These are phyloP conservation scores for Lamproptera curius DNA, from an alignment of 2,888 invertebrate species.

Conservation along the genomic window DNA sequence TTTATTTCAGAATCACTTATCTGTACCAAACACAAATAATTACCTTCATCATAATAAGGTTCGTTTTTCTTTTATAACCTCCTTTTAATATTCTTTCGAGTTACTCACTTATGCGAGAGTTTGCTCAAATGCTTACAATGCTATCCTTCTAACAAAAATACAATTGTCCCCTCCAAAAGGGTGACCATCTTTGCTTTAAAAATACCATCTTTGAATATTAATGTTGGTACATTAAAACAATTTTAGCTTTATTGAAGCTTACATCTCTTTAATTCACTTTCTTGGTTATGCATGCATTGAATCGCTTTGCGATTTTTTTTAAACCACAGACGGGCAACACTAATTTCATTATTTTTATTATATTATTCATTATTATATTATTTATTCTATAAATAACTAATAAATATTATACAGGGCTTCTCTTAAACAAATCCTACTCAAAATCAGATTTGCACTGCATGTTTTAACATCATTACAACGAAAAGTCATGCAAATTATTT, in stretches of 20 bases:
- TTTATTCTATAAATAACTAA: too few species aligned
- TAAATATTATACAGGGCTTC: neutral
- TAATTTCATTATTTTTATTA: too few species aligned
- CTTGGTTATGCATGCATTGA: conserved; percentile 12
- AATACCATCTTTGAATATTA: conserved; percentile 2
- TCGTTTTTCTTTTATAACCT: conserved; percentile 75
- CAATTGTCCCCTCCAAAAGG: neutral
- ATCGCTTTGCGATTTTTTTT: neutral
- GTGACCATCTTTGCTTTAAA: neutral
- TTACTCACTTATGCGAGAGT: conserved; percentile 44
- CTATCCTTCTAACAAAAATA: conserved; percentile 24
- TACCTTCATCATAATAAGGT: conserved; percentile 90
- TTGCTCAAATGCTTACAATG: conserved; percentile 58
- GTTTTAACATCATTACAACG: neutral
- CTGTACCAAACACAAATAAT: conserved; percentile 91
- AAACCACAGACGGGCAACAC: too few species aligned
- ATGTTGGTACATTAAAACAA: neutral
- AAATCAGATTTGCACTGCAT: neutral
- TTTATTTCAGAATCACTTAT: conserved; percentile 93
- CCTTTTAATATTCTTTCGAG: conserved; percentile 53
- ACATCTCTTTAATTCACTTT: conserved; percentile 4
- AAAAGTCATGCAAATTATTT: too few species aligned
- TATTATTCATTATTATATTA: too few species aligned
- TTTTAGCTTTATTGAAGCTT: conserved; percentile 17
- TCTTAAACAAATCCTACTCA: neutral